Evolutionary conservation across 2,888 invertebrate species (phyloP), one percentile per base, ranked within the genome.

Genomic region (Lasioglossum figueresi): DNA sequence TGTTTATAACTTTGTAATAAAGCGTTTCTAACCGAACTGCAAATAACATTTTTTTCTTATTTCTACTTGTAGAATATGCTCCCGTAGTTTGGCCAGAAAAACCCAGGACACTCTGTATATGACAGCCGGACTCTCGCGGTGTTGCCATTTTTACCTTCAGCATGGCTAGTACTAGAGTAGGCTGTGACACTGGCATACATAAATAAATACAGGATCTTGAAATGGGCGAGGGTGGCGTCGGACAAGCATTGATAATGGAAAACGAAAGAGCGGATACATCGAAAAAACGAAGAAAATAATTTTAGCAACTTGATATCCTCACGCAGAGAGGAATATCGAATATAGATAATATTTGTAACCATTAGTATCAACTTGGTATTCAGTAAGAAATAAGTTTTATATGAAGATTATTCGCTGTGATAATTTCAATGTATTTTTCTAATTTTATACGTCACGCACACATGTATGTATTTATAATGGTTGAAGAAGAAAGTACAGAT

Each of bases 391-490:
- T 5, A 63, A 16, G 27, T 81, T 27, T n/a, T n/a, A 56, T n/a
- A 48, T 23, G 71, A n/a, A 43, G 4, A 45, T 10, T 16, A 43
- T 52, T 76, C 12, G 16, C 37, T 52, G 56, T 14, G 12, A 76
- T 56, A 81, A 66, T 45, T 43, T 68, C 23, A 6, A 48, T 37
- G 48, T 1, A 8, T 71, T 52, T 8, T 63, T 43, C 27, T 16
- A 40, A 45, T 27, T 19, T 27, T 3, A 37, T 40, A 16, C 27
- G 63, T 12, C 27, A 27, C 40, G 6, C 16, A 56, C 37, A 52
- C 43, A n/a, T 75, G 37, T 71, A 70, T 70, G 37, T 48, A 68
- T 68, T n/a, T 82, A n/a, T 4, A 6, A 66, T 43, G 63, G 10
- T 66, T 83, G 16, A 19, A 43, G 14, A 76, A 72, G 45, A 34